phyloP scores from a whole-genome alignment of 2,797 vertebrate genomes.

The Pseudomugil gertrudae region DNA sequence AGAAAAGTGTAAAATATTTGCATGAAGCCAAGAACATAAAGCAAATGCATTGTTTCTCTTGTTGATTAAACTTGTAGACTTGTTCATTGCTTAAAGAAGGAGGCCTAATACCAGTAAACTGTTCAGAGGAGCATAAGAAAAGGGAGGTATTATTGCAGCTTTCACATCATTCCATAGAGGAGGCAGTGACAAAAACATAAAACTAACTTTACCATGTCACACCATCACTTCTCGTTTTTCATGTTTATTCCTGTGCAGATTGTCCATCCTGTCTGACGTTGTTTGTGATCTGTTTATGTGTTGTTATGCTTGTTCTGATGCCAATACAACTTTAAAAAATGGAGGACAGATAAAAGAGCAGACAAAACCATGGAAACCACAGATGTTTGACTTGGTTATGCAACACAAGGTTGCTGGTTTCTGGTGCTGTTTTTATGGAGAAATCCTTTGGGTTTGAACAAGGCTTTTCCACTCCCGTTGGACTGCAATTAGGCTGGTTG shows the following conservation, averaged over 20 bases:
- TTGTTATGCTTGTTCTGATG: conserved; percentile 17
- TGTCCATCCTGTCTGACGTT: not conserved
- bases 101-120: not conserved
- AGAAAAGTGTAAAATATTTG: not conserved
- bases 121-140: not conserved
- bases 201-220: not conserved
- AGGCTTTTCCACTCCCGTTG: conserved; percentile 74
- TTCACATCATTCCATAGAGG: not conserved
- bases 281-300: not conserved
- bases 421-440: conserved; percentile 67
- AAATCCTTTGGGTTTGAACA: conserved; percentile 69
- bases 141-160: no score
- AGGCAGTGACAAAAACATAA: not conserved
- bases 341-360: conserved; percentile 1
- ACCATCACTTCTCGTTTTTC: not conserved
- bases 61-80: not conserved
- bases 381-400: conserved; percentile 62
- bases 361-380: conserved; percentile 48
- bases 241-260: not conserved
- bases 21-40: not conserved
- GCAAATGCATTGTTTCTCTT: not conserved
- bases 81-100: not conserved
- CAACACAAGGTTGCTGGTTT: conserved; percentile 59
- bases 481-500: conserved; percentile 79
- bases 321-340: conserved; percentile 31